Conservation (phyloP, 2,113 vertebrate species). For the Myiozetetes cayanensis region DNA sequence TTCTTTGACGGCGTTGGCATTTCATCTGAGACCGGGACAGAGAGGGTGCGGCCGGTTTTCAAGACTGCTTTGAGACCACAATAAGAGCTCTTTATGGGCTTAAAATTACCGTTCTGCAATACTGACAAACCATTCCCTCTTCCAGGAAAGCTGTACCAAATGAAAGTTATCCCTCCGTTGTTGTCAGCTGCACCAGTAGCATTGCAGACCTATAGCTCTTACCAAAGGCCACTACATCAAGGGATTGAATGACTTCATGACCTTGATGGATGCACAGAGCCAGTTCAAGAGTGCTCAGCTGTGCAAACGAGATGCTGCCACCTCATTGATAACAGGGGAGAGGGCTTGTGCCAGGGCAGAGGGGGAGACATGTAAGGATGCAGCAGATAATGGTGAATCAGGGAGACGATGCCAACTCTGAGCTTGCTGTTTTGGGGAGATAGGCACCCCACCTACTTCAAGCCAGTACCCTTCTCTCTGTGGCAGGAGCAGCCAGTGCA, state of each 20-base stretch:
- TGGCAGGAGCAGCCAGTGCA: not conserved
- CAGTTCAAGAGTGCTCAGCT: not conserved
- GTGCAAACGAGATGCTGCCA: conserved; percentile 10
- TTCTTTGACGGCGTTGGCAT: not conserved
- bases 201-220: not conserved
- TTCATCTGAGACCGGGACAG: not conserved
- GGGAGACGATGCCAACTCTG: not conserved
- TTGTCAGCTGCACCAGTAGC: not conserved
- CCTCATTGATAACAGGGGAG: conserved; percentile 17
- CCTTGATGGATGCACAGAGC: not conserved
- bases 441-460: not conserved
- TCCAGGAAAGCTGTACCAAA: not conserved
- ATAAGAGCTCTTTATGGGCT: not conserved
- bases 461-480: not conserved
- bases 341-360: conserved; percentile 23
- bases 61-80: not conserved
- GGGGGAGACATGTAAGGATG: not conserved
- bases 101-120: not conserved
- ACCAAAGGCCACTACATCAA: not conserved
- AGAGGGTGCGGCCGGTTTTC: not conserved
- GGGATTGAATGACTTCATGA: not conserved
- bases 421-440: not conserved
- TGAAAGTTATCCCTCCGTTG: not conserved
- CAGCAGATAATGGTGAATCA: not conserved
- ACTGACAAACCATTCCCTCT: not conserved